Evolutionary conservation across 2,113 vertebrate genomes (phyloP).

Genomic region (Cavia aperea): DNA sequence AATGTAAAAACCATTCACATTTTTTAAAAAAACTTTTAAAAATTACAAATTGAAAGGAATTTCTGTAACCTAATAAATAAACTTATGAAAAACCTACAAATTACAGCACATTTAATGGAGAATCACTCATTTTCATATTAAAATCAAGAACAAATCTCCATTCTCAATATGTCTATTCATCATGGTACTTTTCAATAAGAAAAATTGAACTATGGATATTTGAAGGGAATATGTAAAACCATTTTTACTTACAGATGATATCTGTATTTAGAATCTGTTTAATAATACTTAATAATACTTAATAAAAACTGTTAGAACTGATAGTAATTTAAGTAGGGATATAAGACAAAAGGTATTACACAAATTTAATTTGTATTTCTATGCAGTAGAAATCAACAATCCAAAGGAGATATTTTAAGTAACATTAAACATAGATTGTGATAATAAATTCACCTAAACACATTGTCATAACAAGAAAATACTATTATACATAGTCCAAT

Average conservation of each 20-base stretch:
- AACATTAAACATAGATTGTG: background rate
- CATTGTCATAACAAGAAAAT: background rate
- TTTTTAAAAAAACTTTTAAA: background rate
- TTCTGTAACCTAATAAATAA: background rate
- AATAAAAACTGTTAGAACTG: background rate
- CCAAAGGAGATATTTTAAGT: background rate
- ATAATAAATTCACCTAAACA: background rate
- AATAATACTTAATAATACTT: background rate
- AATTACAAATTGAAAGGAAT: background rate
- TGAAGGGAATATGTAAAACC: background rate
- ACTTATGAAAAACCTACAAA: background rate
- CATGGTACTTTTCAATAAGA: background rate
- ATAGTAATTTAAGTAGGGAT: background rate
- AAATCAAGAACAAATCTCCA: background rate
- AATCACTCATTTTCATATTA: background rate
- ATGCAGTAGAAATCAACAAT: background rate
- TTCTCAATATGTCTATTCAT: background rate
- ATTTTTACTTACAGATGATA: background rate
- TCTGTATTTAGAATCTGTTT: background rate
- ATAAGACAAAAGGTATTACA: background rate
- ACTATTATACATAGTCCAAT: background rate
- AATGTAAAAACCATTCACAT: background rate
- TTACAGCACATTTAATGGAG: background rate
- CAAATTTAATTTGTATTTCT: background rate
- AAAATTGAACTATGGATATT: background rate